A percentile compares a stretch with the other conserved stretches of the same genome.
These are phyloP conservation scores for Pachyuromys duprasi DNA, from an alignment of 2,797 vertebrate species.

Conservation along the genomic window DNA sequence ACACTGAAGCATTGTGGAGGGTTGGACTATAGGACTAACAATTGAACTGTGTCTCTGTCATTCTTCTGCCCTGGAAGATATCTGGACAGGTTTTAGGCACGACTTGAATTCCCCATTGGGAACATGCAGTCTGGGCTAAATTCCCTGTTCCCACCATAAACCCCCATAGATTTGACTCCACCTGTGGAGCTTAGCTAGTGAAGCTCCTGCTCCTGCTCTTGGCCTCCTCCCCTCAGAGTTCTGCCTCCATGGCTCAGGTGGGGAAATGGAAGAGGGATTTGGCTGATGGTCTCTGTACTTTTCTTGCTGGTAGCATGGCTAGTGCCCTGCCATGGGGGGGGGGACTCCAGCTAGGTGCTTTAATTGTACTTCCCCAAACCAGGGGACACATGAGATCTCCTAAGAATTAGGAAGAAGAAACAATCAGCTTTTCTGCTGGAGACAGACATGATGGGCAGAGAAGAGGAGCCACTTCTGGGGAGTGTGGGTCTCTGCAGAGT, in stretches of 20 bases:
- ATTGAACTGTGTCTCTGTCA: rapidly evolving
- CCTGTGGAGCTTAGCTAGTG: rapidly evolving
- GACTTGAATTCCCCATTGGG: rapidly evolving
- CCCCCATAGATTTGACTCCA: rapidly evolving
- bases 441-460: background rate
- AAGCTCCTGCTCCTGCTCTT: rapidly evolving
- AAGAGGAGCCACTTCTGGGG: background rate
- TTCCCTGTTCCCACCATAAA: rapidly evolving
- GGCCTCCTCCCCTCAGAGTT: background rate
- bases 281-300: background rate
- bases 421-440: background rate
- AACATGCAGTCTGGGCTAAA: background rate
- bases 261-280: background rate
- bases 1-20: rapidly evolving
- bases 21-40: rapidly evolving
- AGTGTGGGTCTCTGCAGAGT: background rate
- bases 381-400: background rate
- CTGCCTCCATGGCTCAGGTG: background rate
- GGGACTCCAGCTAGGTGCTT: background rate
- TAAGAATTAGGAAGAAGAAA: rapidly evolving
- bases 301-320: background rate
- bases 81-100: rapidly evolving
- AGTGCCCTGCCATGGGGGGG: background rate
- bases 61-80: rapidly evolving
- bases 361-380: background rate